Evolutionary conservation across 2,797 vertebrate species (phyloP).

Genomic region (Chaenodraco wilsoni): DNA sequence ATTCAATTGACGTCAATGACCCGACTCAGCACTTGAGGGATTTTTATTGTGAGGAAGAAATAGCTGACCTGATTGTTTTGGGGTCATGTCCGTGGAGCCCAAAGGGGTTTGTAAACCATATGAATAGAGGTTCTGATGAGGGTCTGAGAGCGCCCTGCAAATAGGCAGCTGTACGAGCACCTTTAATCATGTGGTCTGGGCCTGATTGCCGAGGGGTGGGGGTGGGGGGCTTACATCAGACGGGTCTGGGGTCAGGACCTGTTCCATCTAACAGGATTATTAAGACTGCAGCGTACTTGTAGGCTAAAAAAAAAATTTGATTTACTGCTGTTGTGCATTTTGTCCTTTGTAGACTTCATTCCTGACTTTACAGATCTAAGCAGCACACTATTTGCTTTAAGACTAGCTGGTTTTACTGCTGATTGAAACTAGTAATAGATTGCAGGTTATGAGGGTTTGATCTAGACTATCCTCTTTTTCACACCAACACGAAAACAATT

Average conservation of each 20-base stretch:
- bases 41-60: conserved; percentile 61
- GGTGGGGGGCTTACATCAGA: conserved; percentile 50
- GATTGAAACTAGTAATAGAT: not conserved
- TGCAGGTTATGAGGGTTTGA: not conserved
- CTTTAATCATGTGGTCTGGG: conserved; percentile 68
- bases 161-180: conserved; percentile 58
- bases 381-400: not conserved
- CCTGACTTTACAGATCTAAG: conserved; percentile 19
- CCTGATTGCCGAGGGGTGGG: conserved; percentile 62
- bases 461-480: conserved; percentile 14
- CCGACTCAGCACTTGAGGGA: conserved; percentile 63
- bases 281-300: conserved; percentile 68
- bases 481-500: conserved; percentile 21
- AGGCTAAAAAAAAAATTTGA: conserved; percentile 66
- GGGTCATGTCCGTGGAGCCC: conserved; percentile 54
- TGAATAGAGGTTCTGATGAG: conserved; percentile 65
- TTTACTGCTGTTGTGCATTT: conserved; percentile 32
- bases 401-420: conserved; percentile 8
- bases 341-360: conserved; percentile 37
- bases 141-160: conserved; percentile 52
- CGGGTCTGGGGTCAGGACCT: conserved; percentile 40
- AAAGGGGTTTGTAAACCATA: conserved; percentile 63
- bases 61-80: conserved; percentile 76
- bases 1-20: conserved; percentile 75
- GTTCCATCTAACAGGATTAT: conserved; percentile 66